Conservation (phyloP, 2,797 vertebrate species). For the Syngnathus acus region DNA sequence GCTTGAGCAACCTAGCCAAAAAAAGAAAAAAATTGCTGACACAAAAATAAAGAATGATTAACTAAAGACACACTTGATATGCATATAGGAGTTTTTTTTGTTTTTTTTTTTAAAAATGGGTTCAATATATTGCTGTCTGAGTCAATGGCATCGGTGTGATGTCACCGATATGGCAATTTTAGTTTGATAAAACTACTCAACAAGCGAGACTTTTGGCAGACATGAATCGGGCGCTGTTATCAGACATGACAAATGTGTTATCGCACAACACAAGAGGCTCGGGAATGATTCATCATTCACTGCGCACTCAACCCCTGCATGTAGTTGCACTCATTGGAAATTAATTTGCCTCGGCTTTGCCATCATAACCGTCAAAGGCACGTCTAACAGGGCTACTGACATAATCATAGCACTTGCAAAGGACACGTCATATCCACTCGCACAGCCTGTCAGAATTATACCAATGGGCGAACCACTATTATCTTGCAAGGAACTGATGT, state of each 20-base stretch:
- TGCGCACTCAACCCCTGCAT: slow-evolving; percentile 1
- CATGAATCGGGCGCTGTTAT: background rate
- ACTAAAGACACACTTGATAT: background rate
- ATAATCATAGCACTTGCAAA: background rate
- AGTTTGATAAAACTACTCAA: background rate
- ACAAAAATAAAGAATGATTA: background rate
- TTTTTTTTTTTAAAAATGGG: too few relatives aligned
- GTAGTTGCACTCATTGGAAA: slow-evolving; percentile 1
- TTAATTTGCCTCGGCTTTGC: slow-evolving; percentile 4
- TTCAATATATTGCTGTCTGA: too few relatives aligned
- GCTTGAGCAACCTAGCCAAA: slow-evolving; percentile 14
- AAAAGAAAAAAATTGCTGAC: slow-evolving; percentile 3
- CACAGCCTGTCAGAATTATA: background rate
- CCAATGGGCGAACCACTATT: background rate
- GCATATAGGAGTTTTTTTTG: too few relatives aligned
- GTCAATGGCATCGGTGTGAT: background rate
- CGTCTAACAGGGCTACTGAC: background rate
- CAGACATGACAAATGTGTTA: background rate
- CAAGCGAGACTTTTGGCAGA: background rate
- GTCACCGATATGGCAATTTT: background rate
- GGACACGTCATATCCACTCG: background rate
- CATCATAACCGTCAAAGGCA: background rate
- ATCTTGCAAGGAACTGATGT: background rate
- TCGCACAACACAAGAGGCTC: background rate
- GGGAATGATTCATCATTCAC: background rate